Evolutionary conservation across 1,140 invertebrate species (phyloP).

Genomic region (Orchestia grillus): DNA sequence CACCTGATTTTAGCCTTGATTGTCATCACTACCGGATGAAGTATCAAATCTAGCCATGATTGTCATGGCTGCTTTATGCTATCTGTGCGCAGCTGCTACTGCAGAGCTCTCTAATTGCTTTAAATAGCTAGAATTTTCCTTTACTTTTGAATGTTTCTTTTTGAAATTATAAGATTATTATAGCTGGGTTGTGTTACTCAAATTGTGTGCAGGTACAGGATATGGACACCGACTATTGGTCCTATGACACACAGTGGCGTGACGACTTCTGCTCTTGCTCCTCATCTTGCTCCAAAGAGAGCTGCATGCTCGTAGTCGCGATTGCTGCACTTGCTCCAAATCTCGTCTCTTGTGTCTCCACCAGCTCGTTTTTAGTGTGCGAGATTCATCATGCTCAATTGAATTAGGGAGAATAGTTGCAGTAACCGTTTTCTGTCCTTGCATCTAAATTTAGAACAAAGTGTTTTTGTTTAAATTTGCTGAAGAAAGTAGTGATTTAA

Average conservation of each 20-base stretch:
- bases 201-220: too few relatives aligned
- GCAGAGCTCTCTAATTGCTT: not conserved
- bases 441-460: not conserved
- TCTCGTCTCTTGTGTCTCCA: not conserved
- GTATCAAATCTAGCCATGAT: not conserved
- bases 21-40: not conserved
- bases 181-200: too few relatives aligned
- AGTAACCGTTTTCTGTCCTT: not conserved
- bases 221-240: too few relatives aligned
- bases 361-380: not conserved
- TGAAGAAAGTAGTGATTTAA: not conserved
- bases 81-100: too few relatives aligned
- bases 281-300: too few relatives aligned
- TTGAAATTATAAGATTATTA: too few relatives aligned
- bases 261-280: too few relatives aligned
- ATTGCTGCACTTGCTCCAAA: not conserved
- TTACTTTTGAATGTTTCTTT: too few relatives aligned
- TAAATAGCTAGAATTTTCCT: not conserved
- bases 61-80: not conserved
- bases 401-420: not conserved
- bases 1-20: not conserved
- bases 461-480: not conserved
- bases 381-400: not conserved
- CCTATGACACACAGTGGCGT: too few relatives aligned
- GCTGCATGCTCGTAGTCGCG: too few relatives aligned